Evolutionary conservation across 2,113 vertebrate genomes (phyloP).

Genomic region (Stegastes partitus): DNA sequence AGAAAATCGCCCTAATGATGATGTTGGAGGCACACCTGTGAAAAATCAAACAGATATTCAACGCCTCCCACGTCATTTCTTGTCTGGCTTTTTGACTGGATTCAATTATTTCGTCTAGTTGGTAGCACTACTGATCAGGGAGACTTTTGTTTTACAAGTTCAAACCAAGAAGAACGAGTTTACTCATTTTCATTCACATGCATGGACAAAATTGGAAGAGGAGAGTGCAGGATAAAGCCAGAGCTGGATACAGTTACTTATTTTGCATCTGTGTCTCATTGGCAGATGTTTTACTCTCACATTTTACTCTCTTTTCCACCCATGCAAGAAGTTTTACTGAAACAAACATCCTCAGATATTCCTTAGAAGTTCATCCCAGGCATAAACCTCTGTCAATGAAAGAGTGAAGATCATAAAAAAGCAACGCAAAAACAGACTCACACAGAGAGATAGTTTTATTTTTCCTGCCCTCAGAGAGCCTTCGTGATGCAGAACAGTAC

Average conservation of each 20-base stretch:
- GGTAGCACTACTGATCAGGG: conserved; percentile 4
- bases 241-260: not conserved
- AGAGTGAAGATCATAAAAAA: not conserved
- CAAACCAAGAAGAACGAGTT: not conserved
- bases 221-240: not conserved
- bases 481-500: too few species aligned
- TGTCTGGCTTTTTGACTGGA: not conserved
- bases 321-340: not conserved
- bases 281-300: conserved; percentile 5
- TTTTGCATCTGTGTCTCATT: conserved; percentile 18
- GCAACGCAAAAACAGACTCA: not conserved
- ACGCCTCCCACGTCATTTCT: not conserved
- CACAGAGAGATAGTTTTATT: not conserved
- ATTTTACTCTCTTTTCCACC: not conserved
- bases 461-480: too few species aligned
- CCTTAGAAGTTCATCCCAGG: conserved; percentile 1
- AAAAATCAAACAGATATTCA: not conserved
- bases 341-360: conserved; percentile 1
- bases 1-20: too few species aligned
- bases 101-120: not conserved
- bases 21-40: too few species aligned
- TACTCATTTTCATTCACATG: not conserved
- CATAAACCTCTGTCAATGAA: not conserved
- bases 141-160: not conserved
- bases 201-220: not conserved